Percentiles rank a stretch among this genome's conserved stretches.
phyloP scores from a whole-genome alignment of 1,140 invertebrate genomes.

The Epicauta chinensis region DNA sequence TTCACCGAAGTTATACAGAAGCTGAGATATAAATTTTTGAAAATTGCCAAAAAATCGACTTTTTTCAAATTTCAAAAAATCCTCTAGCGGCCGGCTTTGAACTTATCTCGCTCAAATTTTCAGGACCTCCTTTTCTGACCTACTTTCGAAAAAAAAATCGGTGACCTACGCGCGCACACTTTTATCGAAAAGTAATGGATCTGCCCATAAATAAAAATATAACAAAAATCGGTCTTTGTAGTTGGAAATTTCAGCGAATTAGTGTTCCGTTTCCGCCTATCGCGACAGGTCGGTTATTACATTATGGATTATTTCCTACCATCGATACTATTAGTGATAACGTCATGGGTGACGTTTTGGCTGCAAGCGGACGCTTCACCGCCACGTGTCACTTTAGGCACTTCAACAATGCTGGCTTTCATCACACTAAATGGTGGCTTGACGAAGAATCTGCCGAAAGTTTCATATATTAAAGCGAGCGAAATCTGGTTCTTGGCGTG shows the following conservation, averaged over 20 bases:
- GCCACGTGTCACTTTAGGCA: conserved; percentile 69
- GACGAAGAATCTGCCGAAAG: conserved; percentile 77
- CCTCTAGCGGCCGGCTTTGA: no score
- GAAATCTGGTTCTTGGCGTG: conserved; percentile 87
- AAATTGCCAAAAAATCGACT: no score
- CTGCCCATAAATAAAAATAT: not conserved
- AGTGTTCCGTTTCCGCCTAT: conserved; percentile 69
- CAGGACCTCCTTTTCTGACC: no score
- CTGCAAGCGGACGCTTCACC: conserved; percentile 79
- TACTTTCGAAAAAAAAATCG: no score
- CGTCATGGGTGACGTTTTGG: conserved; percentile 90
- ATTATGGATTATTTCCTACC: conserved; percentile 87
- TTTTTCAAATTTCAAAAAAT: no score
- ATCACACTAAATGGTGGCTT: conserved; percentile 78
- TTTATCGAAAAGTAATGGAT: no score
- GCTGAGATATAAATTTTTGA: no score
- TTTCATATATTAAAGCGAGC: conserved; percentile 86
- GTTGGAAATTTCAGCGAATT: conserved; percentile 77
- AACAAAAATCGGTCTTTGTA: conserved; percentile 44
- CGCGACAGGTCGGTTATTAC: conserved; percentile 79
- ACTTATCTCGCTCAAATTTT: no score
- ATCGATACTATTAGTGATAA: conserved; percentile 78
- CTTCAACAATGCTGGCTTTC: conserved; percentile 79
- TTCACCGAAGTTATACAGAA: no score
- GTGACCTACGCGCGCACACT: no score